Evolutionary conservation across 1,140 invertebrate species (phyloP), one percentile per base, ranked within the genome.

Genomic region (Drosophila orosa): DNA sequence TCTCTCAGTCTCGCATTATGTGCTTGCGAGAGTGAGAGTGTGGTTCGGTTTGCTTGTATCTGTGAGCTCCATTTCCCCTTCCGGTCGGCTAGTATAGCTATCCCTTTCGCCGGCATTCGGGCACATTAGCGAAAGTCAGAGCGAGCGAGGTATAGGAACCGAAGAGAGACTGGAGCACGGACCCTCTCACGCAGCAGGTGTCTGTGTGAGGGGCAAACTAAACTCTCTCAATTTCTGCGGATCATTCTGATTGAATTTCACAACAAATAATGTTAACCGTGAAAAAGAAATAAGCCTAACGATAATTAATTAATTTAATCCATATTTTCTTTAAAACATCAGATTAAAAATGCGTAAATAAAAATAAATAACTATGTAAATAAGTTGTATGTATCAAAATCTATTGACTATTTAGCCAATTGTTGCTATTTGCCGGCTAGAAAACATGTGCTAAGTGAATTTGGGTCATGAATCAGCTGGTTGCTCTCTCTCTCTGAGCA

Each of bases 171-270:
- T 42, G 29, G 39, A 10, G 29, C 35, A 31, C 15, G 24, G n/a
- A 54, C 17, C 37, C 27, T 42, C 31, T 10, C 40, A 69, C 54
- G 9, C 45, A 12, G 12, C 45, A 47, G 45, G 8, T 58, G 56
- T 29, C 19, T 24, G 42, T 61, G 31, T 42, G 10, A 13, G 12
- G 47, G 31, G 33, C 44, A 37, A 56, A 47, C 35, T 54, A 47
- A 15, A 13, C 29, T 25, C 27, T 68, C 74, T 44, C 65, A 27
- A 48, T 44, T 80, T 81, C 22, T 69, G 82, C 78, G 22, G 42
- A 81, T 85, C 74, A 68, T 63, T 75, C 37, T 60, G 63, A 80
- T 86, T 76, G 82, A 78, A 85, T 87, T 85, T 87, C 78, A 85
- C 82, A 85, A 85, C 47, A 81, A 81, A 45, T 24, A n/a, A 37